A percentile compares a stretch with the other conserved stretches of the same genome.
Evolutionary conservation across 2,797 vertebrate species (phyloP).

Genomic region (Alosa sapidissima): DNA sequence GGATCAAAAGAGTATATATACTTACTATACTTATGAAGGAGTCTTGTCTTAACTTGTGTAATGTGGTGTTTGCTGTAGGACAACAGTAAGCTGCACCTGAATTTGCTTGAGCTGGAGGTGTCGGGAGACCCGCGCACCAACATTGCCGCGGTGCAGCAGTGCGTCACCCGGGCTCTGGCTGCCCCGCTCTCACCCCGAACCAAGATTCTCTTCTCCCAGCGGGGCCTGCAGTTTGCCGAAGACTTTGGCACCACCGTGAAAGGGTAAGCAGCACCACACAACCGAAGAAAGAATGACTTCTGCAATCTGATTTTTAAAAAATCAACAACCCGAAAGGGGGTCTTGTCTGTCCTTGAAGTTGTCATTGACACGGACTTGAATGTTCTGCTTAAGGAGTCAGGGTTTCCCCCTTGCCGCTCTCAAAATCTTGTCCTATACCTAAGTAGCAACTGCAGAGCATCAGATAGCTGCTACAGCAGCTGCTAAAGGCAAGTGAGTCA

Average conservation of each 20-base stretch:
- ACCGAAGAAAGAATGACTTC: background rate
- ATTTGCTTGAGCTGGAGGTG: constrained; percentile 82
- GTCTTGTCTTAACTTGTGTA: background rate
- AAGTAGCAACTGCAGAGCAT: constrained; percentile 12
- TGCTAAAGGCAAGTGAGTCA: constrained; percentile 25
- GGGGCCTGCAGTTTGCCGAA: constrained; percentile 82
- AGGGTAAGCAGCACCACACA: constrained; percentile 65
- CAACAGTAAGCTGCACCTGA: constrained; percentile 82
- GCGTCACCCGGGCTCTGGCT: constrained; percentile 78
- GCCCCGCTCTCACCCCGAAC: constrained; percentile 74
- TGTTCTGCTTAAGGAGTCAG: constrained; percentile 25
- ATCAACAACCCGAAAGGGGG: constrained; percentile 1
- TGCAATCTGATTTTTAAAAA: background rate
- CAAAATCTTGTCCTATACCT: constrained; percentile 21
- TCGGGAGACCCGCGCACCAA: constrained; percentile 72
- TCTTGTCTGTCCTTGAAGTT: background rate
- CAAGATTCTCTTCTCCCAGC: constrained; percentile 82
- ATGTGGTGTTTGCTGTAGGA: constrained; percentile 64
- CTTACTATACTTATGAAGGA: background rate
- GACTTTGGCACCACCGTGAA: constrained; percentile 80
- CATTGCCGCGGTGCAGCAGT: constrained; percentile 74
- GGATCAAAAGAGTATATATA: too few relatives aligned
- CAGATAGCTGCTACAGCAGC: constrained; percentile 24
- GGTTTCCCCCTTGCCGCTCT: constrained; percentile 18
- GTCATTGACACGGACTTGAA: constrained; percentile 14